phyloP scores from a whole-genome alignment of 2,797 vertebrate genomes.

The Melanotaenia boesemani region DNA sequence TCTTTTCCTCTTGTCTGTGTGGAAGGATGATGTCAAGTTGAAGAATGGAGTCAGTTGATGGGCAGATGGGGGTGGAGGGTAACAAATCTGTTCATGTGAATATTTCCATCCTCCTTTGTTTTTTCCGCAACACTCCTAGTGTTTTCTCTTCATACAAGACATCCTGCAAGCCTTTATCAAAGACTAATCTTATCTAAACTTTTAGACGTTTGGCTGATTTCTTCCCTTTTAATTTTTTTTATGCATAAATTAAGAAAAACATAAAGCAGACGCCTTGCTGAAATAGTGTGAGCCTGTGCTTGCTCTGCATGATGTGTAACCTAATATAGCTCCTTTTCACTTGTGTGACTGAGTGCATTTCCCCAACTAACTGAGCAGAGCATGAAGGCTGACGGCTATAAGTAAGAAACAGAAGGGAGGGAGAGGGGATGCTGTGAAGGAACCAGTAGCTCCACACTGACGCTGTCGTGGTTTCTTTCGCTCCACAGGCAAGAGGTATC shows the following conservation, averaged over 20 bases:
- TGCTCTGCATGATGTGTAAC: conserved; percentile 51
- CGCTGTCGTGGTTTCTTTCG: conserved; percentile 64
- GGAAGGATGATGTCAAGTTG: conserved; percentile 73
- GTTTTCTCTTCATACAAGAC: conserved; percentile 30
- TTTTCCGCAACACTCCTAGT: conserved; percentile 51
- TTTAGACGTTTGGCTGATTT: conserved; percentile 47
- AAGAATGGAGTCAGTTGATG: conserved; percentile 71
- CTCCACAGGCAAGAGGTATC: conserved; percentile 82
- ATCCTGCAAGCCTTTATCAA: conserved; percentile 31
- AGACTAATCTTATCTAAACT: conserved; percentile 59
- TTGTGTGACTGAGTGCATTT: conserved; percentile 53
- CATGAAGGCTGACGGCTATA: conserved; percentile 43
- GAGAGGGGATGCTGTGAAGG: conserved; percentile 42
- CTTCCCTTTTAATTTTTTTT: conserved; percentile 42
- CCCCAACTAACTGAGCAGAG: conserved; percentile 62
- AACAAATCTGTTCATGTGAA: conserved; percentile 64
- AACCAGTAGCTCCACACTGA: conserved; percentile 68
- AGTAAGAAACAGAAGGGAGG: conserved; percentile 22
- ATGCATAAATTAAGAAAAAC: conserved; percentile 22
- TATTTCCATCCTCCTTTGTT: conserved; percentile 59
- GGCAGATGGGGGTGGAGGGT: conserved; percentile 63
- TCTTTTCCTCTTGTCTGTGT: conserved; percentile 58
- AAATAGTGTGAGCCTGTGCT: conserved; percentile 48
- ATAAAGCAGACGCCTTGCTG: conserved; percentile 20
- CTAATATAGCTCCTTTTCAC: conserved; percentile 50